Evolutionary conservation across 1,140 invertebrate genomes (phyloP).

Genomic region (Rhyzopertha dominica): DNA sequence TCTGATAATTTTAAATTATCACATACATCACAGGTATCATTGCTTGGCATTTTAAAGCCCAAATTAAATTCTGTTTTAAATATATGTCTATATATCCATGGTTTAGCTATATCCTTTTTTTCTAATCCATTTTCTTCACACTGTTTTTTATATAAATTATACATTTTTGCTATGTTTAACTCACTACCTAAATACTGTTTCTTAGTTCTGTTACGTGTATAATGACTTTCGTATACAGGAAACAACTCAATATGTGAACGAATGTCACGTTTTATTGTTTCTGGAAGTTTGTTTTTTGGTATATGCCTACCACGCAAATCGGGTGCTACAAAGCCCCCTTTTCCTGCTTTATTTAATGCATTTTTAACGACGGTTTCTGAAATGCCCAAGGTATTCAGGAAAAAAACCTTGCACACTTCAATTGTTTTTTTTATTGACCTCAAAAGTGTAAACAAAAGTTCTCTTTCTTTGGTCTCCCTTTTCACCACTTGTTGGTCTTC

Average conservation of each 20-base stretch:
- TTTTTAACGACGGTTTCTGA: conserved; percentile 1
- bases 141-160: background rate
- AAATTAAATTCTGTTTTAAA: conserved; percentile 9
- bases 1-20: background rate
- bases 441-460: background rate
- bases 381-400: conserved; percentile 1
- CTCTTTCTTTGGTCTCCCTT: background rate
- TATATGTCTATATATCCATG: background rate
- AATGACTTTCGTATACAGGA: conserved; percentile 1
- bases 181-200: conserved; percentile 3
- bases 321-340: background rate
- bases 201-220: no score
- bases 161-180: conserved; percentile 1
- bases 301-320: background rate
- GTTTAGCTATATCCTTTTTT: background rate
- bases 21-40: conserved; percentile 2
- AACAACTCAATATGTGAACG: conserved; percentile 2
- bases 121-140: conserved; percentile 2
- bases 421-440: conserved; percentile 1
- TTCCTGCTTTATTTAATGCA: conserved; percentile 1
- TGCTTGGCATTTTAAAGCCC: conserved; percentile 5
- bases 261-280: background rate
- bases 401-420: no score
- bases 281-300: background rate
- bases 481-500: background rate